Base-by-base conservation (phyloP, 1,140 invertebrate genomes). In the Ceratosolen fusciceps region DNA sequence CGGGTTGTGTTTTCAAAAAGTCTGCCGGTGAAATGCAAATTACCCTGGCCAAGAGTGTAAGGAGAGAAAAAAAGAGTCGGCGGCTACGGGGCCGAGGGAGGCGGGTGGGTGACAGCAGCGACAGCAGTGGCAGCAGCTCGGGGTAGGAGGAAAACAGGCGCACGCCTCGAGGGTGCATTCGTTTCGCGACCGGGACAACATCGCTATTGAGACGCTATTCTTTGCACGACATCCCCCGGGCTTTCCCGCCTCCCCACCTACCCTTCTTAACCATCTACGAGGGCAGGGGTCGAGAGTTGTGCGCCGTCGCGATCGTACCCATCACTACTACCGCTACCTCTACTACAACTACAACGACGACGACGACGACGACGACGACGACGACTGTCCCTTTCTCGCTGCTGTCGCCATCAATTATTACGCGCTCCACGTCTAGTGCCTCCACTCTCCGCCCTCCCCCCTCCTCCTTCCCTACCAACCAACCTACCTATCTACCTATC, bases 381-480 rank as follows among this genome's bases (percentile, higher is more conserved):
- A n/a, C n/a, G n/a, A n/a, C n/a, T n/a, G n/a, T n/a, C n/a, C n/a
- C n/a, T n/a, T n/a, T 68, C 47, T 68, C 16, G 49, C 62, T 56
- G 34, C 62, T 56, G 49, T 81, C 80, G 62, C 12, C 82, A 83
- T 85, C 80, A 83, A 85, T 85, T 82, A 85, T 85, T 79, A 73
- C 70, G 79, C 65, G 43, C 65, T 24, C 31, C 72, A 81, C 84
- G 83, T 84, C 84, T 83, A 84, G 82, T 82, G 2, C 49, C 8
- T 74, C n/a, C 37, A 1, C 29, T 43, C 52, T 31, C 12, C 16
- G 12, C 14, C 34, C 21, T 26, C 54, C 56, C 9, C 77, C 8
- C 47, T 39, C 68, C 26, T 43, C 29, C n/a, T 21, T 14, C 71
- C 47, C 19, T 56, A 26, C 12, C 29, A 14, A 12, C 43, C 14